These are phyloP conservation scores for Octomys mimax DNA, from an alignment of 2,797 vertebrate species.

Conservation along the genomic window DNA sequence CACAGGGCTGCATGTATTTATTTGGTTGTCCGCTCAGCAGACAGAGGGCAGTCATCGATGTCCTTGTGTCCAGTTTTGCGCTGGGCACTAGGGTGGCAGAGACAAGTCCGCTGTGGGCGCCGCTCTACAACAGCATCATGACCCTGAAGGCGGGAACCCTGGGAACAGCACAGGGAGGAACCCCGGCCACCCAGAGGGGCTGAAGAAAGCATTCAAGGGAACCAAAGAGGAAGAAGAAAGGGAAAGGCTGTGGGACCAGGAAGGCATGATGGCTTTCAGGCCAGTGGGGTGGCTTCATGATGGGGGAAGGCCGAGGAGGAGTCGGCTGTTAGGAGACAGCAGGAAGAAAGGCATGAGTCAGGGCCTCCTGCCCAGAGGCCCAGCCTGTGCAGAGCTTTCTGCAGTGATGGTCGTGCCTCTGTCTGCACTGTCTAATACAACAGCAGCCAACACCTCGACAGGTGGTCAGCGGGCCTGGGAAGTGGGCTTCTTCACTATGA, in stretches of 20 bases:
- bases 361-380: not conserved
- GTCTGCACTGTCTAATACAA: no score
- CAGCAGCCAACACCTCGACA: not conserved
- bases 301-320: not conserved
- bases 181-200: not conserved
- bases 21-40: not conserved
- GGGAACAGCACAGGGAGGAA: not conserved
- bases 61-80: not conserved
- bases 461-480: not conserved
- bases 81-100: not conserved
- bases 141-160: not conserved
- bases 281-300: not conserved
- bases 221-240: no score
- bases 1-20: not conserved
- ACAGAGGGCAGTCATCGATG: not conserved
- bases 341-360: not conserved
- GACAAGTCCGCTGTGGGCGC: not conserved
- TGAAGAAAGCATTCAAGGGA: not conserved
- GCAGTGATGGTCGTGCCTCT: fast-evolving
- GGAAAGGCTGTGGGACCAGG: no score
- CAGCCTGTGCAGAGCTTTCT: not conserved
- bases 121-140: not conserved
- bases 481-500: not conserved
- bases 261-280: no score
- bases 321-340: not conserved